Evolutionary conservation across 1,140 invertebrate genomes (phyloP).

Genomic region (Kradibia gibbosae): DNA sequence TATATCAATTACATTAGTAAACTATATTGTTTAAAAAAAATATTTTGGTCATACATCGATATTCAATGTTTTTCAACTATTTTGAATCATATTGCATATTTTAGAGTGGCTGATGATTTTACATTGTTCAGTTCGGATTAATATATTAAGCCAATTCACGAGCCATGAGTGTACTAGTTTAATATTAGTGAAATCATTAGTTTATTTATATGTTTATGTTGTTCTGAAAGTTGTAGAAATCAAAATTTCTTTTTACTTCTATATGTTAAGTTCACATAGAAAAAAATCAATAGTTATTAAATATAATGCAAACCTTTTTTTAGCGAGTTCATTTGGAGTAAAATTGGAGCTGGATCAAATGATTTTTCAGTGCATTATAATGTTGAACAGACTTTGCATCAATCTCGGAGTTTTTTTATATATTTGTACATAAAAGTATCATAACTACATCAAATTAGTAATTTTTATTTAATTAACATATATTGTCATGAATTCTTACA

Average conservation of each 20-base stretch:
- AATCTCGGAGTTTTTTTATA: neutral
- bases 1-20: neutral
- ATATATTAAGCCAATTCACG: constrained; percentile 38
- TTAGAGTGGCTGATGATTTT: constrained; percentile 41
- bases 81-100: constrained; percentile 43
- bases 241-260: neutral
- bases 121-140: constrained; percentile 28
- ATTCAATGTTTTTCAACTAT: constrained; percentile 27
- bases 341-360: neutral
- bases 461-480: too few relatives aligned
- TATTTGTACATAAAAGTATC: too few relatives aligned
- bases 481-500: too few relatives aligned
- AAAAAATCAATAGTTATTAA: neutral
- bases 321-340: neutral
- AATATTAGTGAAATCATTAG: constrained; percentile 31
- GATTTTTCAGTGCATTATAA: neutral
- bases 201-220: neutral
- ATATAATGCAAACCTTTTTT: neutral
- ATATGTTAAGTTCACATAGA: neutral
- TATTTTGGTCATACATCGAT: neutral
- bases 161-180: constrained; percentile 36
- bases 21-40: neutral
- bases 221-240: constrained; percentile 32
- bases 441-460: too few relatives aligned
- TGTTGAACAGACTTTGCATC: neutral